Percentiles rank a stretch among this genome's conserved stretches.
These are phyloP conservation scores for Zapornia atra DNA, from an alignment of 2,113 vertebrate genomes.

Conservation along the genomic window DNA sequence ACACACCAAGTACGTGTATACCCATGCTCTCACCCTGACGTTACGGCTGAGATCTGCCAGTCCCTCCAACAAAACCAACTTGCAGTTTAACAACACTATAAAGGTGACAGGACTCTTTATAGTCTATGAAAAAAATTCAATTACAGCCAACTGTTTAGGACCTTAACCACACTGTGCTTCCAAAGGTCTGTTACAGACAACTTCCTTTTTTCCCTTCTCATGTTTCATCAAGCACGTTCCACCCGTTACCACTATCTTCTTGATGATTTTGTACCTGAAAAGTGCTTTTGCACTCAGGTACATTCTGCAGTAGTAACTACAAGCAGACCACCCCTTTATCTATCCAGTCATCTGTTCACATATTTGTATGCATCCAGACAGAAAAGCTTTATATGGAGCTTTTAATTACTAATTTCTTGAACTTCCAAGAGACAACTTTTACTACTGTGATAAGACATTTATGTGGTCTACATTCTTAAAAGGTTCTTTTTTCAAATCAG, in stretches of 20 bases:
- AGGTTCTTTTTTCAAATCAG: background rate
- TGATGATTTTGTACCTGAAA: background rate
- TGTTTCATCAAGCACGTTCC: background rate
- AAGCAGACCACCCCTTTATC: background rate
- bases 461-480: background rate
- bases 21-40: too few species aligned
- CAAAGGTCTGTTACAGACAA: background rate
- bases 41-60: background rate
- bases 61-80: background rate
- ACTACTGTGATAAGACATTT: background rate
- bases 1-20: background rate
- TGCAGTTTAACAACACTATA: background rate
- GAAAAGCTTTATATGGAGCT: background rate
- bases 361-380: background rate
- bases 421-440: background rate
- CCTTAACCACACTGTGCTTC: background rate
- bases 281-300: background rate
- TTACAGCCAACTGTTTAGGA: background rate
- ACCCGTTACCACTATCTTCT: background rate
- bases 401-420: background rate
- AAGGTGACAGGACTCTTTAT: background rate
- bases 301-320: too few species aligned
- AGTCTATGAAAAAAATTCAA: background rate
- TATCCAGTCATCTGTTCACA: background rate
- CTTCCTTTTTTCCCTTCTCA: background rate